Percentiles rank a stretch among this genome's conserved stretches.
These are phyloP conservation scores for Morus bassanus DNA, from an alignment of 2,797 vertebrate species.

Conservation along the genomic window DNA sequence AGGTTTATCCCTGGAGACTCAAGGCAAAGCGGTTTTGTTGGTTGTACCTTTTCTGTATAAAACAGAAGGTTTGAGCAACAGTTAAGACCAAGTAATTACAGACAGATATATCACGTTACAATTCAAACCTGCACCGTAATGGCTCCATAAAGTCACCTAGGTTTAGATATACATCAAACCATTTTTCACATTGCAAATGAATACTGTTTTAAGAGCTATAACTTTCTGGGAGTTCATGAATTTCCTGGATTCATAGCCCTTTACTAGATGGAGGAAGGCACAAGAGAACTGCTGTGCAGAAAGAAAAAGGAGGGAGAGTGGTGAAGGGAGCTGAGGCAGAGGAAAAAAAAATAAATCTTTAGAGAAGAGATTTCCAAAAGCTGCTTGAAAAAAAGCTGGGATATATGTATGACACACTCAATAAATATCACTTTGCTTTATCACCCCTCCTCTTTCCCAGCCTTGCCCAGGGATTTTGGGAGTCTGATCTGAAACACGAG, in stretches of 20 bases:
- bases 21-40: neutral
- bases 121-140: neutral
- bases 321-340: neutral
- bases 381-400: neutral
- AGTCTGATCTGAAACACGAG: neutral
- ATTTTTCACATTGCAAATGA: slow-evolving; percentile 45
- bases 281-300: neutral
- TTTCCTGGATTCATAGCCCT: slow-evolving; percentile 54
- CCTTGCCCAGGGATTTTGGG: neutral
- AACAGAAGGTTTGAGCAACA: neutral
- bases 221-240: slow-evolving; percentile 59
- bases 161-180: neutral
- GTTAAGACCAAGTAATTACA: slow-evolving; percentile 7
- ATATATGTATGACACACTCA: neutral
- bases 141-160: slow-evolving; percentile 38
- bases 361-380: slow-evolving; percentile 28
- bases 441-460: neutral
- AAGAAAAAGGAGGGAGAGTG: neutral
- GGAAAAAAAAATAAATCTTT: slow-evolving; percentile 38
- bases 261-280: slow-evolving; percentile 2
- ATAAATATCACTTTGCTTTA: slow-evolving; percentile 29
- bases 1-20: neutral
- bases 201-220: slow-evolving; percentile 29
- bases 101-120: neutral
- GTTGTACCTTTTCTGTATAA: neutral